Base-by-base conservation (phyloP, 2,113 vertebrate genomes). In the Clupea harengus region DNA sequence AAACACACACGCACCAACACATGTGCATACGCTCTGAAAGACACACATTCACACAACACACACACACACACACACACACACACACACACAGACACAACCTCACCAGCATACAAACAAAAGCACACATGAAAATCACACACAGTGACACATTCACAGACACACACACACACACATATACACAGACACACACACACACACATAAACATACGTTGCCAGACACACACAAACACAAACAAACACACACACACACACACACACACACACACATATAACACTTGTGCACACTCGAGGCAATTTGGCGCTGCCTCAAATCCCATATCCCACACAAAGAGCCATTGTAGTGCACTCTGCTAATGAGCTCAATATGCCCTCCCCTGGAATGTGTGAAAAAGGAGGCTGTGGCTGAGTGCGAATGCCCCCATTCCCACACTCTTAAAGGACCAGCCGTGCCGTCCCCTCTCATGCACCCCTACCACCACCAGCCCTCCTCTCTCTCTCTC, bases 301-400 rank as follows among this genome's bases (percentile, higher is more conserved):
- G 88, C 87, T 81, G 45, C 86, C 85, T 93, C 93, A 92, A 90
- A 91, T 91, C 92, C 89, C 89, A 87, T 82, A 89, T 91, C 89
- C 87, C 81, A 45, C 92, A 95, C 95, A 95, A 95, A 95, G 94
- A 93, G 88, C 92, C 91, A 94, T 95, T 95, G 92, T 95, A 92
- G 92, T 94, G 90, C 91, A 92, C 91, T 92, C 93, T 92, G 92
- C 92, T 95, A 95, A 95, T 95, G 92, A 95, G 93, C 93, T 93
- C 93, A 94, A 93, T 93, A 93, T 94, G 94, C 91, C 91, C 92
- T 93, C 89, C 89, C 92, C 92, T 92, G 94, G 95, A 95, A 95
- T 94, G 94, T 94, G 93, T 94, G 93, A 94, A 94, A 93, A 93
- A 81, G 44, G 81, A 89, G 92, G 87, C 92, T 88, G 92, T 90